phyloP scores from a whole-genome alignment of 2,888 invertebrate genomes.

The Homarus gammarus region DNA sequence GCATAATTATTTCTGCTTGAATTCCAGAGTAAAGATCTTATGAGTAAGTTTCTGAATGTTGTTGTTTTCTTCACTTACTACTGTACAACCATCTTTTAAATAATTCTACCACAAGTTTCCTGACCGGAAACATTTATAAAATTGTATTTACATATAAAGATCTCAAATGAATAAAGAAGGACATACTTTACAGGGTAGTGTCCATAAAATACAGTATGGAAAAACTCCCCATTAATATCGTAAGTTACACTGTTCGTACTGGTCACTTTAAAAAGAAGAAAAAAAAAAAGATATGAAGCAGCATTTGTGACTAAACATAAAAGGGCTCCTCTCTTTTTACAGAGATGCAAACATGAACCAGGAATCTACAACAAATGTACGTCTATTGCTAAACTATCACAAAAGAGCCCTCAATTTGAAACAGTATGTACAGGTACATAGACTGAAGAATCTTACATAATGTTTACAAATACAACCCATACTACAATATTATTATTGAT shows the following conservation, averaged over 20 bases:
- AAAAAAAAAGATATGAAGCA: background rate
- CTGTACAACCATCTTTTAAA: background rate
- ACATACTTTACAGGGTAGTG: background rate
- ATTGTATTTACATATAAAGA: background rate
- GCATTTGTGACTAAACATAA: background rate
- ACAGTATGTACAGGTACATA: constrained; percentile 38
- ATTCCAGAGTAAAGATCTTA: background rate
- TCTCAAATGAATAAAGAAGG: background rate
- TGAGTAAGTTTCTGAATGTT: background rate
- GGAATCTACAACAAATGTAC: background rate
- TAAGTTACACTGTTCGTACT: background rate
- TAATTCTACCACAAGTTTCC: background rate
- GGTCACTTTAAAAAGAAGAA: background rate
- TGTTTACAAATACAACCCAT: constrained; percentile 17
- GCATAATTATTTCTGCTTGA: background rate
- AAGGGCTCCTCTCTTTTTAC: background rate
- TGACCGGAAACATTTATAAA: background rate
- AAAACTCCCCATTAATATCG: background rate
- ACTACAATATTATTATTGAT: constrained; percentile 1
- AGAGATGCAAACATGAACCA: constrained; percentile 11
- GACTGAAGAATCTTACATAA: constrained; percentile 27
- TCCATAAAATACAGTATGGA: background rate
- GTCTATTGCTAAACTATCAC: background rate
- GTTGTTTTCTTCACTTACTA: background rate
- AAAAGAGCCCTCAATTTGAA: constrained; percentile 28